These are phyloP conservation scores for Arnoldichthys spilopterus DNA, from an alignment of 2,797 vertebrate genomes.

Conservation along the genomic window DNA sequence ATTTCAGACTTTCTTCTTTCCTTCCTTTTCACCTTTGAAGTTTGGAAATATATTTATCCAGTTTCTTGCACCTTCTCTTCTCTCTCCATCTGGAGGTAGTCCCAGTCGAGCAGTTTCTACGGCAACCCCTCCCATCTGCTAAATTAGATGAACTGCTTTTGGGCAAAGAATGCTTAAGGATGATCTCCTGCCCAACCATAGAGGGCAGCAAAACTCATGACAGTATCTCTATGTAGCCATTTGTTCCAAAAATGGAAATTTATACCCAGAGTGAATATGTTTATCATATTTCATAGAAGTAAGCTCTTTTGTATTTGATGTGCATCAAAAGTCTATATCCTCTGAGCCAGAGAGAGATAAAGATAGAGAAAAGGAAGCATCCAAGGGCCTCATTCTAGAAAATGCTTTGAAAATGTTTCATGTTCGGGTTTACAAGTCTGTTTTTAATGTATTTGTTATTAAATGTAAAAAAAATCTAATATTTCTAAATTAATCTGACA, in stretches of 20 bases:
- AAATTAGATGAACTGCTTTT: slow-evolving; percentile 45
- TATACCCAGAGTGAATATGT: not conserved
- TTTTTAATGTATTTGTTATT: not conserved
- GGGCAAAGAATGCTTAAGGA: slow-evolving; percentile 5
- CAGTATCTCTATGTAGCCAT: not conserved
- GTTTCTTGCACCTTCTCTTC: slow-evolving; percentile 53
- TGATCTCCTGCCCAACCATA: slow-evolving; percentile 20
- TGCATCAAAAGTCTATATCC: not conserved
- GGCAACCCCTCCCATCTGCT: slow-evolving; percentile 40
- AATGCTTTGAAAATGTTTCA: not conserved
- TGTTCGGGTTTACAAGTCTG: not conserved
- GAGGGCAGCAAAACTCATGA: slow-evolving; percentile 34
- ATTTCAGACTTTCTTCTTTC: slow-evolving; percentile 50
- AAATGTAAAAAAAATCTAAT: not conserved
- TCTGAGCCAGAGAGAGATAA: not conserved
- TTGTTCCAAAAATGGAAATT: slow-evolving; percentile 25
- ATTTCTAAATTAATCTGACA: not conserved
- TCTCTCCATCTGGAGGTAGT: slow-evolving; percentile 37
- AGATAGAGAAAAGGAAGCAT: not conserved
- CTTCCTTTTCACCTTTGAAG: slow-evolving; percentile 61
- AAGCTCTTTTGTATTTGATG: not conserved
- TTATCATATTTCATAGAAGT: slow-evolving; percentile 19
- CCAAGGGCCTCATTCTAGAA: not conserved
- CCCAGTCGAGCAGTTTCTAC: slow-evolving; percentile 48
- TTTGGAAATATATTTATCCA: slow-evolving; percentile 56